phyloP scores from a whole-genome alignment of 1,140 invertebrate species.

The Anagrus nilaparvatae region DNA sequence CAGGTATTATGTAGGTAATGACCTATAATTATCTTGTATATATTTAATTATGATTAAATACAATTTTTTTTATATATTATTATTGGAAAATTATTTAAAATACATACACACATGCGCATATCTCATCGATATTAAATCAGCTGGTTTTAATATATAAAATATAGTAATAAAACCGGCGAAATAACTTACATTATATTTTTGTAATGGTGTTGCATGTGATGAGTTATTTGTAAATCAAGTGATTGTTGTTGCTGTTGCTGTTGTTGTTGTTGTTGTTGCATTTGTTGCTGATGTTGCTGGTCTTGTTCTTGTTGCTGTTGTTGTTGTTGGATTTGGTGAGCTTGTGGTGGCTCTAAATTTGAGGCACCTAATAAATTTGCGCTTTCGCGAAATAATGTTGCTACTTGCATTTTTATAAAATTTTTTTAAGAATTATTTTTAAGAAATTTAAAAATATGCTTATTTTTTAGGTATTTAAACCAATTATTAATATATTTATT shows the following conservation, averaged over 20 bases:
- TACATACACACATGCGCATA: too few species aligned
- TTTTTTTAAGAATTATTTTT: slow-evolving; percentile 7
- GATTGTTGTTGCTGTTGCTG: slow-evolving; percentile 25
- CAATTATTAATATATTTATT: background rate
- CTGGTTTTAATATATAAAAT: too few species aligned
- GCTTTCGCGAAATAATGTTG: slow-evolving; percentile 58
- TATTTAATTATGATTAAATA: too few species aligned
- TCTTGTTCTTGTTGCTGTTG: slow-evolving; percentile 26
- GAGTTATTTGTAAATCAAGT: slow-evolving; percentile 31
- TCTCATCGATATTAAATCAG: too few species aligned
- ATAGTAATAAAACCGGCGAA: too few species aligned
- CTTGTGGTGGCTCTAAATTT: slow-evolving; percentile 44
- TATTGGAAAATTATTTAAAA: too few species aligned
- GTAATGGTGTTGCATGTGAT: slow-evolving; percentile 41
- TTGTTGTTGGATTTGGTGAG: slow-evolving; percentile 34
- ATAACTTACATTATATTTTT: slow-evolving; percentile 43
- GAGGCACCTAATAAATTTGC: slow-evolving; percentile 55
- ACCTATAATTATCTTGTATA: too few species aligned
- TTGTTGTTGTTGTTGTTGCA: slow-evolving; percentile 23
- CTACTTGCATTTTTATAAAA: slow-evolving; percentile 50
- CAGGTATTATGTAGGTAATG: too few species aligned
- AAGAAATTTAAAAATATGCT: background rate
- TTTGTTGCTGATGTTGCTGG: slow-evolving; percentile 24
- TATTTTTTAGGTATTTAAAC: background rate
- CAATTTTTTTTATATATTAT: too few species aligned